Evolutionary conservation across 2,888 invertebrate species (phyloP).

Genomic region (Macropis europaea): DNA sequence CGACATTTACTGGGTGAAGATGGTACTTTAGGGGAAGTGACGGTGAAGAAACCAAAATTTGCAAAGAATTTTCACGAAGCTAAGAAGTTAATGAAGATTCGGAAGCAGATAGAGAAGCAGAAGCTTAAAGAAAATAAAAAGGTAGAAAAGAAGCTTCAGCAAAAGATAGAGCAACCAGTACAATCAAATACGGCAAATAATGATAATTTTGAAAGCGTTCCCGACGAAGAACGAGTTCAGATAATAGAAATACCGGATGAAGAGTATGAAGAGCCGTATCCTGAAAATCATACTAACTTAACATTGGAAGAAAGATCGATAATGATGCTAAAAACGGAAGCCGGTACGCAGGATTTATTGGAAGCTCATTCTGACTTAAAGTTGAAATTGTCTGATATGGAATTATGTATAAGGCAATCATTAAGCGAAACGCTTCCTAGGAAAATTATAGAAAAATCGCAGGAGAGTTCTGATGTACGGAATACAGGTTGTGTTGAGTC

Average conservation of each 20-base stretch:
- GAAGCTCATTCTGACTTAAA: conserved; percentile 50
- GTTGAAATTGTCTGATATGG: conserved; percentile 70
- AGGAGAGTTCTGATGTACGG: not conserved
- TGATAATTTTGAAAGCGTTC: conserved; percentile 64
- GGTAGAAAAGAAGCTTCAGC: conserved; percentile 56
- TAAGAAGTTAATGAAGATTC: conserved; percentile 84
- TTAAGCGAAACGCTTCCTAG: conserved; percentile 70
- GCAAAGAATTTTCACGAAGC: conserved; percentile 86
- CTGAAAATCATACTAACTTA: conserved; percentile 69
- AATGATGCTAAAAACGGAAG: conserved; percentile 70
- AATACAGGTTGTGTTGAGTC: not conserved
- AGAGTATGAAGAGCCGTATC: conserved; percentile 76
- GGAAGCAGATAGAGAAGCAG: conserved; percentile 84
- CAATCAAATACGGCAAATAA: conserved; percentile 18
- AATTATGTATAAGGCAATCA: conserved; percentile 69
- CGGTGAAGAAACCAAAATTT: conserved; percentile 85
- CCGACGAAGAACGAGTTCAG: conserved; percentile 77
- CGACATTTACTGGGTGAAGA: conserved; percentile 65
- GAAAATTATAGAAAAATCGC: conserved; percentile 46
- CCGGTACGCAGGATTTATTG: conserved; percentile 51
- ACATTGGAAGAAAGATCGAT: conserved; percentile 72
- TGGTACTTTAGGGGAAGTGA: conserved; percentile 61
- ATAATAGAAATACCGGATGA: conserved; percentile 76
- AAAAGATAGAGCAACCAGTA: conserved; percentile 32
- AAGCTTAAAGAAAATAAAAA: conserved; percentile 82